Evolutionary conservation across 2,888 invertebrate species (phyloP).

Genomic region (Gandaritis pyraliata): DNA sequence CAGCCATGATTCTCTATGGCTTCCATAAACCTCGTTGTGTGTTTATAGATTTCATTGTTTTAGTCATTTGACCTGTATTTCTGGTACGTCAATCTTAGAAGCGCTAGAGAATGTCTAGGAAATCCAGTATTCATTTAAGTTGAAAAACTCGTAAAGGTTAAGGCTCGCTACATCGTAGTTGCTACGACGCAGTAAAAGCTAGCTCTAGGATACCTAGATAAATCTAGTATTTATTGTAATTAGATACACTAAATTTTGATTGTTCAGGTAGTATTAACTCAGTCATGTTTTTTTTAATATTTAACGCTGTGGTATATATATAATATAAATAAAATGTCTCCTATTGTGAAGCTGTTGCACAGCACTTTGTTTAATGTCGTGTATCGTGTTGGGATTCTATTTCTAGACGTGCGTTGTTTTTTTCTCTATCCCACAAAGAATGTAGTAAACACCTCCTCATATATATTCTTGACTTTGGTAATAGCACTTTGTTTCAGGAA

Average conservation of each 20-base stretch:
- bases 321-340: neutral
- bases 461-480: neutral
- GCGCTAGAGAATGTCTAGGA: neutral
- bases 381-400: constrained; percentile 39
- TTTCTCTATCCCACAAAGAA: constrained; percentile 48
- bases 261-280: no score
- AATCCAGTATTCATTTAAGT: neutral
- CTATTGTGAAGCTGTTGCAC: neutral
- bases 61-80: constrained; percentile 22
- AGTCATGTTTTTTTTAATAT: no score
- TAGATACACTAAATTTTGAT: no score
- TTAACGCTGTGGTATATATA: no score
- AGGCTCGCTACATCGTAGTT: constrained; percentile 2
- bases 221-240: no score
- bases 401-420: constrained; percentile 40
- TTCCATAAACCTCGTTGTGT: constrained; percentile 42
- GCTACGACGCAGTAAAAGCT: neutral
- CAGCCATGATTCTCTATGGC: constrained; percentile 46
- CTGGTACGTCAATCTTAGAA: constrained; percentile 2
- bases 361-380: constrained; percentile 1
- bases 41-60: constrained; percentile 20
- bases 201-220: neutral
- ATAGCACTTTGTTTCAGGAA: neutral
- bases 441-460: constrained; percentile 35
- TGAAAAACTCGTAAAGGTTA: neutral